Evolutionary conservation across 2,113 vertebrate species (phyloP), one percentile per base, ranked within the genome.

Genomic region (Ondatra zibethicus): DNA sequence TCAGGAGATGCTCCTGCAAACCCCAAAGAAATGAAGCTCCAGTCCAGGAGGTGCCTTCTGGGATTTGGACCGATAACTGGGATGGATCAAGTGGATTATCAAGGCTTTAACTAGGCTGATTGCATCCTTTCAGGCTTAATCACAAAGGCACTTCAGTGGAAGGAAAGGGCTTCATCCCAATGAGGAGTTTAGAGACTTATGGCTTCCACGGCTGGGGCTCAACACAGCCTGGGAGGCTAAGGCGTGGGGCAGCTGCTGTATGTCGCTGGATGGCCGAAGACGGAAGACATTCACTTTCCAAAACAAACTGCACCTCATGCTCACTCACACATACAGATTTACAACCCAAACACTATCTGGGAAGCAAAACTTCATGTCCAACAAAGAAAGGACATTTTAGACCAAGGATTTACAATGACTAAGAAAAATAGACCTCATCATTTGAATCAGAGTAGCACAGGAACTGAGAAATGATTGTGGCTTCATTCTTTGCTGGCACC

Each of bases 21-120:
- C 94, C 95, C 94, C 81, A n/a, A 91, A 89, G 91, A 96, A 96
- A 97, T 80, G 87, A 97, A 88, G 39, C 82, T 91, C 89, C 10
- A 84, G 73, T 78, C 68, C 14, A 85, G 92, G 97, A 96, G 77
- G 88, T 94, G 5, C 0, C 97, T 98, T 94, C 88, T 84, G 93
- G 90, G 97, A 98, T 97, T 97, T 98, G 92, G 86, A 92, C 50
- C 92, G 97, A 97, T 97, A 97, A 98, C 98, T 0, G 0, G 66
- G 63, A 81, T 0, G 39, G 96, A 98, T 98, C 98, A 97, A 96
- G 95, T 96, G 98, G 98, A 98, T 98, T 98, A 98, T 58, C 89
- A 96, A 87, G 98, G 98, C 95, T 98, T 98, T 99, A 98, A 96
- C 96, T 92, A 94, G 97, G 97, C 98, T 98, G 98, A 98, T 98